A percentile compares a stretch with the other conserved stretches of the same genome.
Conservation (phyloP, 2,888 invertebrate species). For the Arge pagana region DNA sequence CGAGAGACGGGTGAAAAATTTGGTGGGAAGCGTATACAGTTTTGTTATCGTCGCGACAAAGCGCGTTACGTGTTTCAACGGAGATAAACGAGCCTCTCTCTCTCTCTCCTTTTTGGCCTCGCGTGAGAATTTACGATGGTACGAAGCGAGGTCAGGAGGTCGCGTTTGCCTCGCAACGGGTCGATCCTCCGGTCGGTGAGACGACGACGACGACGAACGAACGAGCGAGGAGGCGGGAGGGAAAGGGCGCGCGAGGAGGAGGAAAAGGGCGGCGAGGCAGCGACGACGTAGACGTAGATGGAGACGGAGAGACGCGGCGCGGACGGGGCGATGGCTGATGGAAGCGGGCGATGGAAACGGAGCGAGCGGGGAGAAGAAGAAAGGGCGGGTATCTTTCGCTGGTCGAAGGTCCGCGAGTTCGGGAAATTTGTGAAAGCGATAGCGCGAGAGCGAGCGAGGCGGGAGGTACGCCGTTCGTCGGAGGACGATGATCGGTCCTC, state of each 20-base stretch:
- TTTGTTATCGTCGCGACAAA: no score
- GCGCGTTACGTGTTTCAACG: no score
- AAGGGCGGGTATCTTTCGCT: slow-evolving; percentile 1
- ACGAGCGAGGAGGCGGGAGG: not conserved
- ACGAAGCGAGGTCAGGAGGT: slow-evolving; percentile 23
- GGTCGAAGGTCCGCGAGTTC: no score
- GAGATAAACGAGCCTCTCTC: no score
- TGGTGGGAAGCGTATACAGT: no score
- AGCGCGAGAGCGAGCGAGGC: no score
- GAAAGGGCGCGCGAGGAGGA: not conserved
- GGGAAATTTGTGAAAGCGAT: no score
- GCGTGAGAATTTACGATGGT: slow-evolving; percentile 23
- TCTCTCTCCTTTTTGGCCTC: no score
- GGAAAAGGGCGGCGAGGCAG: not conserved
- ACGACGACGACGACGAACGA: no score
- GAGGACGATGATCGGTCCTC: no score
- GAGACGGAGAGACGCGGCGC: slow-evolving; percentile 12
- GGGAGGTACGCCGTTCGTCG: no score
- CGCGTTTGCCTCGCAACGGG: slow-evolving; percentile 21
- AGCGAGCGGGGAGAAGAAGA: slow-evolving; percentile 9
- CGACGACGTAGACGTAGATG: not conserved
- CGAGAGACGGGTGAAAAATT: no score
- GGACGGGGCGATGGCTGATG: not conserved
- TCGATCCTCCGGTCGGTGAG: slow-evolving; percentile 16
- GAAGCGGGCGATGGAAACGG: slow-evolving; percentile 3